Evolutionary conservation across 2,888 invertebrate species (phyloP).

Genomic region (Agrochola macilenta): DNA sequence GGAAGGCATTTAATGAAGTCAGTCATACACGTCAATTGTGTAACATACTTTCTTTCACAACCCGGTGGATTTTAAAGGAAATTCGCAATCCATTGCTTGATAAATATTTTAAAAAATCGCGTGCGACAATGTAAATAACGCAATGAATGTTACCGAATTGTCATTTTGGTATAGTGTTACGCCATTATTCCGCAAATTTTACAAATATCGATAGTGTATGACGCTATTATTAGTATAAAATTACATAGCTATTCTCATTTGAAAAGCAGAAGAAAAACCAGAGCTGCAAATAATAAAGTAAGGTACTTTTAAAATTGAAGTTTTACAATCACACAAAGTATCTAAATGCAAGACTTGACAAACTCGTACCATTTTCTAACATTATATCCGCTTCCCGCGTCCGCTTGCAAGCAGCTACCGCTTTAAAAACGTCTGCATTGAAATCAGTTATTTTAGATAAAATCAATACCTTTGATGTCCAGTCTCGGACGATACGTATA

Average conservation of each 20-base stretch:
- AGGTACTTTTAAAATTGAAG: background rate
- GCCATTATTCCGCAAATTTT: background rate
- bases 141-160: background rate
- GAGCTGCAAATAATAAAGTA: too few species aligned
- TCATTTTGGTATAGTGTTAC: background rate
- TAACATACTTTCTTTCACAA: background rate
- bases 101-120: background rate
- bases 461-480: conserved; percentile 67
- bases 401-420: too few species aligned
- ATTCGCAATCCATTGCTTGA: background rate
- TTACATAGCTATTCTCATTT: background rate
- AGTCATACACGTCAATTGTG: background rate
- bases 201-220: background rate
- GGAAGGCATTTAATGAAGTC: too few species aligned
- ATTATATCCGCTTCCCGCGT: background rate
- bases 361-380: background rate
- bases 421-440: conserved; percentile 52
- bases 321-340: background rate
- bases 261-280: background rate
- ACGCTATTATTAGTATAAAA: background rate
- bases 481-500: conserved; percentile 2
- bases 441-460: conserved; percentile 68
- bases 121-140: background rate
- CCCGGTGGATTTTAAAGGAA: background rate
- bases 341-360: background rate